Percentiles rank a stretch among this genome's conserved stretches.
phyloP scores from a whole-genome alignment of 2,113 vertebrate species.

The Muscicapa adusta region DNA sequence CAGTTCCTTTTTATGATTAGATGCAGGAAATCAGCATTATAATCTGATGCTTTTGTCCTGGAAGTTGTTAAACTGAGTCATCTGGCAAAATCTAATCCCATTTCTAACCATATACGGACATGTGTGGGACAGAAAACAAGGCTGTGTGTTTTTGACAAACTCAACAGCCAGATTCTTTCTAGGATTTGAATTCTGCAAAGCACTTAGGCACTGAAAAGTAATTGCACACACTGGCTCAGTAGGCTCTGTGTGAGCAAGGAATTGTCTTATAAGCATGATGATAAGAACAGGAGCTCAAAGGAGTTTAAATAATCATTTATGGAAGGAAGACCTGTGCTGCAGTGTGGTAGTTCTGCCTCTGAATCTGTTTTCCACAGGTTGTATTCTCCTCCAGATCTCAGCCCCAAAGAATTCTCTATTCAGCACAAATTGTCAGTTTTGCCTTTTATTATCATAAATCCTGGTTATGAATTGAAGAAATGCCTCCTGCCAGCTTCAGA shows the following conservation, averaged over 20 bases:
- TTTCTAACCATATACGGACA: constrained; percentile 42
- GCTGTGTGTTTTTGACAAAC: not conserved
- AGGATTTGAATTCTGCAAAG: constrained; percentile 9
- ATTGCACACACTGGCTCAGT: not conserved
- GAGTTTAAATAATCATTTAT: not conserved
- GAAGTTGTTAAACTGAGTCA: constrained; percentile 57
- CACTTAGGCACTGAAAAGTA: not conserved
- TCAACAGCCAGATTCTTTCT: not conserved
- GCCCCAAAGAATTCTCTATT: not conserved
- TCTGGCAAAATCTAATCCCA: not conserved
- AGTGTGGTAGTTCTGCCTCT: not conserved
- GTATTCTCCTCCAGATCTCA: not conserved
- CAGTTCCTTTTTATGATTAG: constrained; percentile 57
- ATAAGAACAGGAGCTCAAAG: not conserved
- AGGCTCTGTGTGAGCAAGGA: not conserved
- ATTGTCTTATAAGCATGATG: not conserved
- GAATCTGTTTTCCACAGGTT: not conserved
- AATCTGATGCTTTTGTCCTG: constrained; percentile 46
- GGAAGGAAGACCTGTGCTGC: not conserved
- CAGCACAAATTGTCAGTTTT: not conserved
- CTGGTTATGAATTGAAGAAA: not conserved
- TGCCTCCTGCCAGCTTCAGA: not conserved
- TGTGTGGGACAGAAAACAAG: not conserved
- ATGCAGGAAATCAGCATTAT: constrained; percentile 46
- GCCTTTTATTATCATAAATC: not conserved